These are phyloP conservation scores for Amblyornis subalaris DNA, from an alignment of 2,113 vertebrate species.

Conservation along the genomic window DNA sequence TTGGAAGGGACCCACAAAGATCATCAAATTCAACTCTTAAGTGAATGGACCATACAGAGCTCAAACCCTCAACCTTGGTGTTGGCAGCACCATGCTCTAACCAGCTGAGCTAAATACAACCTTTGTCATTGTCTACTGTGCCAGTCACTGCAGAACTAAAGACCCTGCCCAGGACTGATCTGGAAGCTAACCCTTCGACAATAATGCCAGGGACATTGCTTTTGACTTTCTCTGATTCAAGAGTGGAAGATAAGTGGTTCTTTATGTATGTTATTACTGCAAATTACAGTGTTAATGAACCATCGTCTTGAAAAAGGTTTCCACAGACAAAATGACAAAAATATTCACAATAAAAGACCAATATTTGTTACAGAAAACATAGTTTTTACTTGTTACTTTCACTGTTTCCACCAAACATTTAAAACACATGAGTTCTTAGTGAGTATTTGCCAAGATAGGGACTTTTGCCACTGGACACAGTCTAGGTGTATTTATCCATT, in stretches of 20 bases:
- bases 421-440: neutral
- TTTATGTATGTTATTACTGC: neutral
- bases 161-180: neutral
- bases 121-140: neutral
- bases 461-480: neutral
- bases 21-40: neutral
- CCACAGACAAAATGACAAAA: neutral
- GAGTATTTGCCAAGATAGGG: neutral
- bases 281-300: neutral
- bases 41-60: accelerated
- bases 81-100: accelerated
- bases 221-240: neutral
- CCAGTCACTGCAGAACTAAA: neutral
- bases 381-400: neutral
- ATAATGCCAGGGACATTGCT: neutral
- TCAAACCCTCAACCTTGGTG: neutral
- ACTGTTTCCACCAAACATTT: neutral
- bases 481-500: neutral
- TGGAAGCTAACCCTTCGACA: neutral
- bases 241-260: neutral
- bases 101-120: neutral
- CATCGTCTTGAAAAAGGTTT: neutral
- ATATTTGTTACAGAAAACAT: neutral
- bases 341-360: neutral
- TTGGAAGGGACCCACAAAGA: neutral